Percentiles rank a stretch among this genome's conserved stretches.
Conservation (phyloP, 1,140 invertebrate species). For the Grapholita molesta region DNA sequence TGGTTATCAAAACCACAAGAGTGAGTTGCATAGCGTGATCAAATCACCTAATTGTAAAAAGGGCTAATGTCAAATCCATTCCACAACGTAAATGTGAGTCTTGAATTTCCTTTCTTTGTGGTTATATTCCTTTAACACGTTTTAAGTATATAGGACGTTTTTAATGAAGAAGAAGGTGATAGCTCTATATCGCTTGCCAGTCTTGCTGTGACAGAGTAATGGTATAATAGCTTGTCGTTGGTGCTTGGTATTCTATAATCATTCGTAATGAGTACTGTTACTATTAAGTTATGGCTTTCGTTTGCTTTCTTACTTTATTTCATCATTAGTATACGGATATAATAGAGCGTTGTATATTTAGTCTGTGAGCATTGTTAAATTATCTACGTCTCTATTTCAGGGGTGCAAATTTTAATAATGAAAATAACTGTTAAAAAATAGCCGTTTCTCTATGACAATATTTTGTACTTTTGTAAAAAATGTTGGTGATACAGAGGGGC, state of each 20-base stretch:
- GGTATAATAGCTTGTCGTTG: background rate
- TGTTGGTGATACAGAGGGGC: too few species aligned
- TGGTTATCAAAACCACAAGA: slow-evolving; percentile 2
- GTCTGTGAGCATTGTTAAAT: too few species aligned
- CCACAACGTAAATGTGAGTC: background rate
- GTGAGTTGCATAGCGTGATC: background rate
- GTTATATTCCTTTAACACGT: background rate
- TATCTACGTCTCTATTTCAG: too few species aligned
- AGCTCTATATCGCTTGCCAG: slow-evolving; percentile 6
- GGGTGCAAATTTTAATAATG: too few species aligned
- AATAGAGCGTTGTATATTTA: too few species aligned
- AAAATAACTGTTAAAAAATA: too few species aligned
- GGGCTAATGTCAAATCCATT: background rate
- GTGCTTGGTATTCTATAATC: background rate
- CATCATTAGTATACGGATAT: background rate
- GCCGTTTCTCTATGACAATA: too few species aligned
- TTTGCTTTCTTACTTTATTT: background rate
- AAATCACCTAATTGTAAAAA: background rate
- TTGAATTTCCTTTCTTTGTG: background rate
- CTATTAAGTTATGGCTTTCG: background rate
- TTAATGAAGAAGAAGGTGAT: background rate
- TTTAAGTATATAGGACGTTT: background rate
- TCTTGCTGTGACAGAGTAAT: slow-evolving; percentile 6
- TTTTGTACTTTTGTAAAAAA: too few species aligned
- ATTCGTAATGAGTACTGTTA: background rate